Percentiles rank a stretch among this genome's conserved stretches.
Evolutionary conservation across 2,113 vertebrate genomes (phyloP).

Genomic region (Planiliza haematocheilus): DNA sequence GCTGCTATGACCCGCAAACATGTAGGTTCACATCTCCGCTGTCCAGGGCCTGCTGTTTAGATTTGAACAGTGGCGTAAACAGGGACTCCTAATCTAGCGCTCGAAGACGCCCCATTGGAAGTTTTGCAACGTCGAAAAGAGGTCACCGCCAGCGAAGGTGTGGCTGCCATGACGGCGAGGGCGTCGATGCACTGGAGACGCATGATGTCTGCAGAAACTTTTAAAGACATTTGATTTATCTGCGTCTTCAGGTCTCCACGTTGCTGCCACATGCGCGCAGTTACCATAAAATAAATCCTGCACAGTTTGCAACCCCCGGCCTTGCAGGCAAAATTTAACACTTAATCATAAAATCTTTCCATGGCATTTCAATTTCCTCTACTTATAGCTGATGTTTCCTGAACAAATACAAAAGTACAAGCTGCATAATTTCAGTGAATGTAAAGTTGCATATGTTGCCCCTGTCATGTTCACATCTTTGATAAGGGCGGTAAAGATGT

Average conservation of each 20-base stretch:
- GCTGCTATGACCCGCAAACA: slow-evolving; percentile 42
- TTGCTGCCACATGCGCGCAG: neutral
- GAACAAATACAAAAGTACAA: too few relatives aligned
- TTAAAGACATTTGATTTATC: slow-evolving; percentile 18
- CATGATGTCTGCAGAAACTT: slow-evolving; percentile 41
- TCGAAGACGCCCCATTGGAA: slow-evolving; percentile 34
- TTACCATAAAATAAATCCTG: neutral
- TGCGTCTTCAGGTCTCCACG: neutral
- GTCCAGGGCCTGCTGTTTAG: slow-evolving; percentile 45
- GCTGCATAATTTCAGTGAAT: too few relatives aligned
- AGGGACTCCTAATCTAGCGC: slow-evolving; percentile 41
- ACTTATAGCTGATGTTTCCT: too few relatives aligned
- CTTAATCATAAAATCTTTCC: too few relatives aligned
- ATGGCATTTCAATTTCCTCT: too few relatives aligned
- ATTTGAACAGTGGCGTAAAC: slow-evolving; percentile 56
- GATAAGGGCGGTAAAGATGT: neutral
- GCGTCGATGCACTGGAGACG: slow-evolving; percentile 38
- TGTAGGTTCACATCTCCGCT: slow-evolving; percentile 50
- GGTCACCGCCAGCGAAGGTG: slow-evolving; percentile 9
- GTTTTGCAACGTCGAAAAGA: slow-evolving; percentile 3
- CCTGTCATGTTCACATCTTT: neutral
- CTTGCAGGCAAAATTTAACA: too few relatives aligned
- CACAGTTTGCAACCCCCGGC: too few relatives aligned
- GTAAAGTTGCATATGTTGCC: too few relatives aligned
- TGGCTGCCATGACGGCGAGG: slow-evolving; percentile 44